These are phyloP conservation scores for Taenioides sp. DNA, from an alignment of 2,797 vertebrate genomes.

Conservation along the genomic window DNA sequence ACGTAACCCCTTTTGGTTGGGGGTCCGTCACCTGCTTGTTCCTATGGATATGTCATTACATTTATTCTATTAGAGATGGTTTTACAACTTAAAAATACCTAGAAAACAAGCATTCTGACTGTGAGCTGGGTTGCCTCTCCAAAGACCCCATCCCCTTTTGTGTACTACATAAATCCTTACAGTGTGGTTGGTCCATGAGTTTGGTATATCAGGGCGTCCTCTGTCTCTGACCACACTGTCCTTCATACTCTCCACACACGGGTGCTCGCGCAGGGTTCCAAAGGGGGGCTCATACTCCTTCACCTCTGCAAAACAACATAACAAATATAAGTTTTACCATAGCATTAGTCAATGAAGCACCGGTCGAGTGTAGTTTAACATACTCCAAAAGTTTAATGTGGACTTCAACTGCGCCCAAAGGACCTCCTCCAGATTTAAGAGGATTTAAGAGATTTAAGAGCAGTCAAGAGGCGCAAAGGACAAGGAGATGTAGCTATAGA, in stretches of 20 bases:
- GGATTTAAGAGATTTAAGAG: conserved; percentile 55
- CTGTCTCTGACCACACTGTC: conserved; percentile 92
- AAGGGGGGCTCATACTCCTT: conserved; percentile 95
- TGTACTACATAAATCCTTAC: conserved; percentile 69
- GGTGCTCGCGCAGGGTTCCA: conserved; percentile 92
- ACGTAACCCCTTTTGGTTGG: no score
- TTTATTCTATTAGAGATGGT: no score
- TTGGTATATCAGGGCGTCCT: conserved; percentile 90
- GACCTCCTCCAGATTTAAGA: conserved; percentile 45
- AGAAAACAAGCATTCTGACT: no score
- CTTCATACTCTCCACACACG: conserved; percentile 98
- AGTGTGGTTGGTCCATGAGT: conserved; percentile 89
- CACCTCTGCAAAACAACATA: conserved; percentile 79
- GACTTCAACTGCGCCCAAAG: conserved; percentile 41
- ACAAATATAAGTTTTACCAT: conserved; percentile 9
- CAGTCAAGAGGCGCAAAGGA: conserved; percentile 41
- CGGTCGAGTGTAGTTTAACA: neutral
- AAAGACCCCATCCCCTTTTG: no score
- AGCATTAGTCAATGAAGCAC: neutral
- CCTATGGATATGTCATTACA: no score
- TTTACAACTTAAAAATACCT: no score
- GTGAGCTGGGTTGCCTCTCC: no score
- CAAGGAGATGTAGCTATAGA: conserved; percentile 41
- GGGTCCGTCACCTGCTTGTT: no score
- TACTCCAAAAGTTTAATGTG: conserved; percentile 2